Evolutionary conservation across 1,140 invertebrate species (phyloP), one percentile per base, ranked within the genome.

Genomic region (Rhizoglyphus robini): DNA sequence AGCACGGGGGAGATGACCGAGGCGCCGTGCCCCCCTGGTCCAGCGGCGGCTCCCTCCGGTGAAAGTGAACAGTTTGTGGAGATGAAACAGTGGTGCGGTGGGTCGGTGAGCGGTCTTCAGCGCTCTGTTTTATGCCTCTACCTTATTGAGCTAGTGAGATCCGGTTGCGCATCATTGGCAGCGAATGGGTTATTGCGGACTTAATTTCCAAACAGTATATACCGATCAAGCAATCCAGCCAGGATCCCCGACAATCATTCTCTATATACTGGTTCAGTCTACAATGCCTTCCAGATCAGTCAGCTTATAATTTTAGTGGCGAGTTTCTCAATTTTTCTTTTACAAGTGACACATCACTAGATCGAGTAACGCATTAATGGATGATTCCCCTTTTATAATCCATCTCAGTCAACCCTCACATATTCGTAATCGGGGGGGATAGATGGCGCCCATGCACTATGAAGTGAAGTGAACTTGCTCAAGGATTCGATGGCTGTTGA

Each of bases 131-230:
- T 29, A 41, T 63, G 15, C 61, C 61, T 51, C 48, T 63, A 15
- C 34, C 13, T 20, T 47, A 30, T 41, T 48, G 29, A 63, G 65
- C 5, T 65, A n/a, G 23, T 60, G 1, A 18, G n/a, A 66, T 23
- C 25, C 13, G 13, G 13, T 66, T 25, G 1, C 64, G 18, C 59
- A 66, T 25, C 36, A 32, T 15, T 31, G 41, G 32, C 65, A 49
- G 29, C 41, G 65, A 36, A 66, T n/a, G n/a, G n/a, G n/a, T n/a
- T n/a, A n/a, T n/a, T n/a, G n/a, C n/a, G n/a, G n/a, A n/a, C n/a
- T n/a, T n/a, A n/a, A n/a, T n/a, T n/a, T n/a, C n/a, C n/a, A n/a
- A n/a, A n/a, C n/a, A n/a, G n/a, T n/a, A n/a, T n/a, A n/a, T n/a
- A n/a, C n/a, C n/a, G n/a, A n/a, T n/a, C n/a, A n/a, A n/a, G n/a